Conservation (phyloP, 2,888 invertebrate genomes). For the Lepidonotus clava region DNA sequence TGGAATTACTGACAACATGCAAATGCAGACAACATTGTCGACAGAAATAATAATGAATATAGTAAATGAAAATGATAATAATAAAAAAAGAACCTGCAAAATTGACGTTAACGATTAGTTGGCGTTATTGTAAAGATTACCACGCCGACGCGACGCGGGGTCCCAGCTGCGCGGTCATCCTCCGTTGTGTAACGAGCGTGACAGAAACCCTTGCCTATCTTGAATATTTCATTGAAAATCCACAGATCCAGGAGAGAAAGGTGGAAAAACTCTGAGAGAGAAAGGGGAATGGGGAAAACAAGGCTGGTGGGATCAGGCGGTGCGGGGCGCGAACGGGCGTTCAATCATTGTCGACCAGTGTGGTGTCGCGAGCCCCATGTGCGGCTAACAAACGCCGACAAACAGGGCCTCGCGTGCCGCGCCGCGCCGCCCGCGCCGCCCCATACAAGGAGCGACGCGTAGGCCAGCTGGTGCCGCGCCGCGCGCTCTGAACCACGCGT, state of each 20-base stretch:
- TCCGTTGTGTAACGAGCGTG: too few species aligned
- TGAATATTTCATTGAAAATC: too few species aligned
- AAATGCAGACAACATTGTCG: neutral
- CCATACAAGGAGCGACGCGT: neutral
- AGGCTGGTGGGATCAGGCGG: too few species aligned
- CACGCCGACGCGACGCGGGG: neutral
- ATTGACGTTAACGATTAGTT: neutral
- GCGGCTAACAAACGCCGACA: neutral
- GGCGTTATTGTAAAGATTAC: too few species aligned
- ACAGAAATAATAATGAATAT: neutral
- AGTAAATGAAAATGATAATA: neutral
- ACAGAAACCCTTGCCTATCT: too few species aligned
- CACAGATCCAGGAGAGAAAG: too few species aligned
- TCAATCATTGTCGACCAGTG: neutral
- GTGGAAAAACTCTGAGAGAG: too few species aligned
- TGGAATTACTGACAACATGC: neutral
- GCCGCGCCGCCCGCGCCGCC: neutral
- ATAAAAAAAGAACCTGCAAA: neutral
- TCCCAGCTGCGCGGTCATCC: neutral
- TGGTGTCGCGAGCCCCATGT: neutral
- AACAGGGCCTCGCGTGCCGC: neutral
- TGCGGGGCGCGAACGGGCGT: conserved; percentile 2
- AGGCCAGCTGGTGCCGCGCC: neutral
- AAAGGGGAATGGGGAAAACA: too few species aligned
- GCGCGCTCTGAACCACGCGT: too few species aligned